Evolutionary conservation across 2,888 invertebrate species (phyloP).

Genomic region (Cryptosula pallasiana): DNA sequence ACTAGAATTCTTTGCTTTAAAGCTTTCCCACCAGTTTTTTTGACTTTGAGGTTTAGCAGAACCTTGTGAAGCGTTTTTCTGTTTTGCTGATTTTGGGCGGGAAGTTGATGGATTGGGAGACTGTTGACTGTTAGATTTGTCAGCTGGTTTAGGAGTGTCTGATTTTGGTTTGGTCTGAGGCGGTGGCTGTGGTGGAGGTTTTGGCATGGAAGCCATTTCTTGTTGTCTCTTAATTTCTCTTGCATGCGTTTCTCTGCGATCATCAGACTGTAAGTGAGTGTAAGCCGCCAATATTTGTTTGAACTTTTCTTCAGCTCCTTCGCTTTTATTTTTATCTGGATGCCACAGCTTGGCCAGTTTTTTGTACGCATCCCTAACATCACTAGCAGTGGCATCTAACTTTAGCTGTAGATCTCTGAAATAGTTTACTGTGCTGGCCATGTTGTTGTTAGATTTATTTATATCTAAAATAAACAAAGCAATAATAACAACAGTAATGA

Average conservation of each 20-base stretch:
- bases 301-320: conserved; percentile 45
- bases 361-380: conserved; percentile 46
- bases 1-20: neutral
- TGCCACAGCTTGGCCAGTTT: conserved; percentile 43
- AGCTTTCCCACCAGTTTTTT: conserved; percentile 20
- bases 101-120: neutral
- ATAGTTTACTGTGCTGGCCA: too few relatives aligned
- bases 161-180: neutral
- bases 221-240: neutral
- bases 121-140: neutral
- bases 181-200: neutral
- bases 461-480: too few relatives aligned
- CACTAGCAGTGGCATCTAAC: conserved; percentile 38
- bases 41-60: neutral
- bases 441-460: too few relatives aligned
- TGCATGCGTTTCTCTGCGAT: conserved; percentile 14
- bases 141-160: neutral
- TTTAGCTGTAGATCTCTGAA: conserved; percentile 39
- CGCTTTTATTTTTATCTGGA: conserved; percentile 45
- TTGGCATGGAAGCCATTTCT: neutral
- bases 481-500: too few relatives aligned
- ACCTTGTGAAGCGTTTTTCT: neutral
- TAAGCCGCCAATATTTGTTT: conserved; percentile 46
- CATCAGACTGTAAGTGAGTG: conserved; percentile 33
- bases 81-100: neutral